Evolutionary conservation across 2,888 invertebrate genomes (phyloP).

Genomic region (Amphipyra tragopoginis): DNA sequence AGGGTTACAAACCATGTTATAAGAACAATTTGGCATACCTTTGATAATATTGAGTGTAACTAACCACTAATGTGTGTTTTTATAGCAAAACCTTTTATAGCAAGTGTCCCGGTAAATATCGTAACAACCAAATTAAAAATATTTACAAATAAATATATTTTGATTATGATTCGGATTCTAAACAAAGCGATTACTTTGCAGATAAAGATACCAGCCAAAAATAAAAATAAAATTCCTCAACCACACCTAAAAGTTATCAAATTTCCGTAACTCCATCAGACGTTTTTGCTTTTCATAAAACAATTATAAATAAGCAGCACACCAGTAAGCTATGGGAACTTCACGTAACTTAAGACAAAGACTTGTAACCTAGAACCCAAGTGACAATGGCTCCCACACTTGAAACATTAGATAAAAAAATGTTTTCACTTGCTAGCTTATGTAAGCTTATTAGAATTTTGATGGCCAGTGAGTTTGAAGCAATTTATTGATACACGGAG

Average conservation of each 20-base stretch:
- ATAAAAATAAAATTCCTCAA: not conserved
- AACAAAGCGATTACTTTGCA: not conserved
- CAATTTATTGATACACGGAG: not conserved
- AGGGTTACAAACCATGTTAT: too few species aligned
- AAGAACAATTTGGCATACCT: too few species aligned
- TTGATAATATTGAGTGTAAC: too few species aligned
- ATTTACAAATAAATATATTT: too few species aligned
- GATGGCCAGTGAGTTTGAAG: conserved; percentile 43
- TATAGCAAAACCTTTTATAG: too few species aligned
- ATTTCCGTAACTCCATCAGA: conserved; percentile 24
- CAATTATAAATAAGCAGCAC: conserved; percentile 51
- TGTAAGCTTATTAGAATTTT: conserved; percentile 68
- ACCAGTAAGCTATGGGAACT: conserved; percentile 75
- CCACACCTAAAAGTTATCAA: conserved; percentile 4
- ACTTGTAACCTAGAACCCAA: conserved; percentile 80
- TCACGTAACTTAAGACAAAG: conserved; percentile 68
- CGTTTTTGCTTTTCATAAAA: conserved; percentile 49
- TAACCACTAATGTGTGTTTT: too few species aligned
- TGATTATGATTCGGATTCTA: too few species aligned
- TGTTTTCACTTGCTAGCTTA: conserved; percentile 78
- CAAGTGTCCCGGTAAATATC: too few species aligned
- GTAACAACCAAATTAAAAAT: too few species aligned
- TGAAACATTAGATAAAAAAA: conserved; percentile 74
- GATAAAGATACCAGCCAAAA: not conserved
- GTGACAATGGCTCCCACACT: conserved; percentile 80